Evolutionary conservation across 2,797 vertebrate species (phyloP).

Genomic region (Liparis tanakae): DNA sequence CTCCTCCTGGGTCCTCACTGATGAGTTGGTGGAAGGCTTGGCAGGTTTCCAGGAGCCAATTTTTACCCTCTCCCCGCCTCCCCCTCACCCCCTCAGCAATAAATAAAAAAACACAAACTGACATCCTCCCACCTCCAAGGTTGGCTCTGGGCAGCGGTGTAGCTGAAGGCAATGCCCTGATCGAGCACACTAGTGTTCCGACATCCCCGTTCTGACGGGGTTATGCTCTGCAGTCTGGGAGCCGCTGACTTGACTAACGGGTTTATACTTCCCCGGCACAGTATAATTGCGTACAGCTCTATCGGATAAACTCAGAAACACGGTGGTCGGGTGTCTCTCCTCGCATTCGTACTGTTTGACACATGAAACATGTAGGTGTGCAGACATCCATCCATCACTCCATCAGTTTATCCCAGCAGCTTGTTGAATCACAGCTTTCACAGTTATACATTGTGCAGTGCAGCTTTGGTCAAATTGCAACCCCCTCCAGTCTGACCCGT

Average conservation of each 20-base stretch:
- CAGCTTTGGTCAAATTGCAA: constrained; percentile 27
- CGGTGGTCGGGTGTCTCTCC: constrained; percentile 12
- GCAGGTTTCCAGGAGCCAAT: constrained; percentile 63
- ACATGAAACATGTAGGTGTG: constrained; percentile 31
- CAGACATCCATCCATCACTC: constrained; percentile 26
- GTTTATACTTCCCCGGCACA: constrained; percentile 52
- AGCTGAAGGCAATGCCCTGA: constrained; percentile 76
- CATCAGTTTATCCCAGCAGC: constrained; percentile 6
- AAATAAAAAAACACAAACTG: constrained; percentile 47
- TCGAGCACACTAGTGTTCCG: constrained; percentile 60
- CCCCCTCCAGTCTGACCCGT: constrained; percentile 38
- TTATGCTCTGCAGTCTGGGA: constrained; percentile 54
- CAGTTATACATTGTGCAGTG: constrained; percentile 11
- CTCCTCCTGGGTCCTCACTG: constrained; percentile 58
- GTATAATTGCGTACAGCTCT: constrained; percentile 49
- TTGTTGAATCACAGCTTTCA: constrained; percentile 25
- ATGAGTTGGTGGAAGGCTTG: constrained; percentile 67
- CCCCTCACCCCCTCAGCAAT: constrained; percentile 50
- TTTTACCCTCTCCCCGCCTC: constrained; percentile 42
- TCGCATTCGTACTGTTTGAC: constrained; percentile 15
- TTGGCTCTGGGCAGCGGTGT: constrained; percentile 64
- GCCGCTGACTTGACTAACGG: constrained; percentile 61
- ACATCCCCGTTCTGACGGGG: constrained; percentile 58
- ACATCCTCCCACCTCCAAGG: constrained; percentile 76
- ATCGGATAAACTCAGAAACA: constrained; percentile 22